phyloP scores from a whole-genome alignment of 2,888 invertebrate species.

The Cremastinae sp. region DNA sequence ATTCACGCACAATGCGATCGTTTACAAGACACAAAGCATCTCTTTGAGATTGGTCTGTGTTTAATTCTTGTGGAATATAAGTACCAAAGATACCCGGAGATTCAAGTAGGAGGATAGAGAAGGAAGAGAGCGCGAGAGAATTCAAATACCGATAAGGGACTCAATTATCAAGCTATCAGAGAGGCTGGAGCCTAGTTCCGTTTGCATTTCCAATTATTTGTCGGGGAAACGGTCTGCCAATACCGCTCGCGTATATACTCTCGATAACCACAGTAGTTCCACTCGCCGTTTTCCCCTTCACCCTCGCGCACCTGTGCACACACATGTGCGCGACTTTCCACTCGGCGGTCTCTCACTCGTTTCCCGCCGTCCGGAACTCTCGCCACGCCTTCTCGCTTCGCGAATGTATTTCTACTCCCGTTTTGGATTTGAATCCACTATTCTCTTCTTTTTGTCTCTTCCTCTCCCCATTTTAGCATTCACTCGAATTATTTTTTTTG shows the following conservation, averaged over 20 bases:
- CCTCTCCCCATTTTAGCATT: too few species aligned
- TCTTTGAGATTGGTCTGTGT: background rate
- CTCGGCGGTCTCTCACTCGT: slow-evolving; percentile 60
- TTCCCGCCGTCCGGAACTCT: slow-evolving; percentile 25
- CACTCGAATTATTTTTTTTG: too few species aligned
- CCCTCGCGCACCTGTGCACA: slow-evolving; percentile 27
- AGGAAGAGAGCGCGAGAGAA: slow-evolving; percentile 63
- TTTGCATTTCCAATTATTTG: slow-evolving; percentile 80
- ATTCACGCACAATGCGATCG: background rate
- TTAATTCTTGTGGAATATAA: background rate
- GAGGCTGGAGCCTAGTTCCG: slow-evolving; percentile 73
- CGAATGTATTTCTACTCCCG: too few species aligned
- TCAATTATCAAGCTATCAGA: slow-evolving; percentile 80
- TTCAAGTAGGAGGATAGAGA: slow-evolving; percentile 27
- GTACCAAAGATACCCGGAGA: background rate
- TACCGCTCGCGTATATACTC: slow-evolving; percentile 72
- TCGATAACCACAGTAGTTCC: slow-evolving; percentile 68
- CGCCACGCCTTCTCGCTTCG: too few species aligned
- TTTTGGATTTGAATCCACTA: too few species aligned
- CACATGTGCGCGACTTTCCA: slow-evolving; percentile 12
- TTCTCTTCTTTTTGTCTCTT: too few species aligned
- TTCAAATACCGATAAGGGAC: slow-evolving; percentile 79
- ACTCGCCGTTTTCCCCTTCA: slow-evolving; percentile 36
- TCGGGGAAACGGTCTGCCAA: slow-evolving; percentile 79
- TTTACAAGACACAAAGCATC: background rate